A percentile compares a stretch with the other conserved stretches of the same genome.
Evolutionary conservation across 2,888 invertebrate species (phyloP).

Genomic region (Norana najaformis): DNA sequence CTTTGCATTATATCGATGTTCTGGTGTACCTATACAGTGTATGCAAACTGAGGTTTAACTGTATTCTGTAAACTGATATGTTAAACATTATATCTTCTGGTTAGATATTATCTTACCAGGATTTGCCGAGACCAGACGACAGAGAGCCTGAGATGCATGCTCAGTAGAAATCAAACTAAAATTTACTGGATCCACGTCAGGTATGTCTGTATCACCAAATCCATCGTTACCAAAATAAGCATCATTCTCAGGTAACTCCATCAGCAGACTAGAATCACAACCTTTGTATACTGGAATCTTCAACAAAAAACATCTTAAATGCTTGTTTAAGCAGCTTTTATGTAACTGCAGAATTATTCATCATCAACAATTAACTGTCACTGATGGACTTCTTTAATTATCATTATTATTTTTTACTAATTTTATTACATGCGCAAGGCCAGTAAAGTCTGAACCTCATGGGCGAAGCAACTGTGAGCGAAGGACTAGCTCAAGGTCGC

Average conservation of each 20-base stretch:
- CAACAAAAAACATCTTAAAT: neutral
- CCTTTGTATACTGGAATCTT: constrained; percentile 61
- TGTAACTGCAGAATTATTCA: neutral
- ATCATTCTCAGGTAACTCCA: neutral
- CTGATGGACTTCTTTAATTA: neutral
- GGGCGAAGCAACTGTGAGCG: no score
- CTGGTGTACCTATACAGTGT: no score
- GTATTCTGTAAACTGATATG: neutral
- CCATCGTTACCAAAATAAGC: constrained; percentile 10
- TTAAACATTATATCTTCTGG: neutral
- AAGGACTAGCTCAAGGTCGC: no score
- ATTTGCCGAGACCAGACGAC: constrained; percentile 46
- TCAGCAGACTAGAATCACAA: neutral
- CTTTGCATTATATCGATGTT: no score
- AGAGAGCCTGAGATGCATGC: constrained; percentile 3
- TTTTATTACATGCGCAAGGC: no score
- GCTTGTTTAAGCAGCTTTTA: neutral
- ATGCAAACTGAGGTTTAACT: no score
- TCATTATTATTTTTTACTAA: no score
- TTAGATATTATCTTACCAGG: constrained; percentile 62
- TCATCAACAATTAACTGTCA: no score
- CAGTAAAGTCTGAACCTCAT: no score
- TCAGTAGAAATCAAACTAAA: neutral
- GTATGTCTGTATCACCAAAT: neutral
- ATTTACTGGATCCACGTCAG: constrained; percentile 23